Evolutionary conservation across 2,888 invertebrate genomes (phyloP).

Genomic region (Nowickia ferox): DNA sequence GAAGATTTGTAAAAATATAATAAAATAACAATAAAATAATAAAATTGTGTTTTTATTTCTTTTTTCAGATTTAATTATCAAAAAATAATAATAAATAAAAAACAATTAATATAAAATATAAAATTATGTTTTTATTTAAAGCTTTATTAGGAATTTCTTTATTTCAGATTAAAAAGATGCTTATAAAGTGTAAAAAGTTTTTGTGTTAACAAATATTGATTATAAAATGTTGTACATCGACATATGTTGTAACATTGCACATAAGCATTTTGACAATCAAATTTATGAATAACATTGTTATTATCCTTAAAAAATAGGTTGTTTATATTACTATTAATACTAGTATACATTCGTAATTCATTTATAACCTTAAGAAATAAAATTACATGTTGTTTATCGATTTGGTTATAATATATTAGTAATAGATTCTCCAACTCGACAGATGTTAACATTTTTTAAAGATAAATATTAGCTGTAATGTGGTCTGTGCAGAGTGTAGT

Average conservation of each 20-base stretch:
- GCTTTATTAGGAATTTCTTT: not conserved
- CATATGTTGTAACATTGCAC: not conserved
- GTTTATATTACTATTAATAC: not conserved
- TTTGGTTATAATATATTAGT: not conserved
- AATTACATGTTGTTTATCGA: not conserved
- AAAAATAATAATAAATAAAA: too few relatives aligned
- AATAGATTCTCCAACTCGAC: not conserved
- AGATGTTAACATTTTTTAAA: not conserved
- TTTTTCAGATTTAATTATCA: too few relatives aligned
- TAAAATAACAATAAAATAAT: too few relatives aligned
- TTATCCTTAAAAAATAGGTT: not conserved
- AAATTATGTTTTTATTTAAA: not conserved
- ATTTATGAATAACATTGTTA: not conserved
- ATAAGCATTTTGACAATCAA: not conserved
- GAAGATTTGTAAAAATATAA: too few relatives aligned
- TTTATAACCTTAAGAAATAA: constrained; percentile 1
- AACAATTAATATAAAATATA: not conserved
- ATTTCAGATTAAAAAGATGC: not conserved
- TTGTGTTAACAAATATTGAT: not conserved
- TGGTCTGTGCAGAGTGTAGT: not conserved
- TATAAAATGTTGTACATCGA: not conserved
- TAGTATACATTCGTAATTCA: not conserved
- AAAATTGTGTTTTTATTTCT: too few relatives aligned
- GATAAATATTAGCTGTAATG: not conserved
- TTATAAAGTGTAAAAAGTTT: not conserved